These are phyloP conservation scores for Picathartes gymnocephalus DNA, from an alignment of 2,113 vertebrate genomes.

Conservation along the genomic window DNA sequence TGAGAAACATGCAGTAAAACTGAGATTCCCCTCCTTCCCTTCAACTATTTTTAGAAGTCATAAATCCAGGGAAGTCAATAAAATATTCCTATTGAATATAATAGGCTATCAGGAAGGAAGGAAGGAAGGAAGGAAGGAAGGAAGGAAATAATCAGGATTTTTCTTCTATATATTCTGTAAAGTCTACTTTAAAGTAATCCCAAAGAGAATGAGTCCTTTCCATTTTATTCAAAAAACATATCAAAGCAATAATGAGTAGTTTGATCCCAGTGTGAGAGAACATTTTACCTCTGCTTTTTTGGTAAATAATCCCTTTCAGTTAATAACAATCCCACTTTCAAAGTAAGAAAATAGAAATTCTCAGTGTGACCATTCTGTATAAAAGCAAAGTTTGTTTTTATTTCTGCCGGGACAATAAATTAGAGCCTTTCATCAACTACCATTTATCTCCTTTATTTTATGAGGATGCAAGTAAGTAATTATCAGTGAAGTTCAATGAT, in stretches of 20 bases:
- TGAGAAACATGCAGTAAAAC: background rate
- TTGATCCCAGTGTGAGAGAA: background rate
- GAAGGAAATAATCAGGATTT: background rate
- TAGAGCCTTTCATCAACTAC: slow-evolving; percentile 1
- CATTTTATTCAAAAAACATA: background rate
- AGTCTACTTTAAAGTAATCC: background rate
- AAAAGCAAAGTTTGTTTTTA: background rate
- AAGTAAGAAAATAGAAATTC: background rate
- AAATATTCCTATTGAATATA: background rate
- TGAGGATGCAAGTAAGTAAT: slow-evolving; percentile 18
- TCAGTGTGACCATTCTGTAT: background rate
- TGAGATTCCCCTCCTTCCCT: background rate
- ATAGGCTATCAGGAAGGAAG: background rate
- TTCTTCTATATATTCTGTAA: background rate
- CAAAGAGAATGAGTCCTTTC: background rate
- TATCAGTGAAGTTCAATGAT: slow-evolving; percentile 23
- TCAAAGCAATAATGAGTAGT: background rate
- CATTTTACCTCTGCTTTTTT: background rate
- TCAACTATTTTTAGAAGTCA: background rate
- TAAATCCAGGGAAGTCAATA: background rate
- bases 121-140: background rate
- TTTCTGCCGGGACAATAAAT: background rate
- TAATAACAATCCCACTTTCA: background rate
- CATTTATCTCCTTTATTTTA: slow-evolving; percentile 6
- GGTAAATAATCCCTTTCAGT: background rate